Evolutionary conservation across 2,888 invertebrate species (phyloP), one percentile per base, ranked within the genome.

Genomic region (Nephrotoma flavescens): DNA sequence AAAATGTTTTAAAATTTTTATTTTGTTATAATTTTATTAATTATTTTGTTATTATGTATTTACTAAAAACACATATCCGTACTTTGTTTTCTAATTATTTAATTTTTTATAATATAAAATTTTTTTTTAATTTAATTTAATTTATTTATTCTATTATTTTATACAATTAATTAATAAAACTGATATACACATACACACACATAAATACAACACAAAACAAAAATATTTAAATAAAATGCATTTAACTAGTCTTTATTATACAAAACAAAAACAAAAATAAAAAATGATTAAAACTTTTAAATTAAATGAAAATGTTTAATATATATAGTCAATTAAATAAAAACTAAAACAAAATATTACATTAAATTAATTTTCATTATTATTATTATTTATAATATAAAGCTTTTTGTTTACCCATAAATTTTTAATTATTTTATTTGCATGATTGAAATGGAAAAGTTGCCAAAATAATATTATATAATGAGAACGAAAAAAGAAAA

Each of bases 1-100:
- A 71, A 44, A 42, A 44, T 44, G 42, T 86, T 86, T 83, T 41
- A 42, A 41, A 42, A 7, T 7, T 42, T 84, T 42, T 42, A 42
- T 41, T 47, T 84, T 84, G 42, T 84, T 84, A 84, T 84, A 84
- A 84, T 42, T 42, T 84, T 47, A n/a, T 12, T 84, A 84, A 84
- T 84, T 84, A 42, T 84, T 84, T 84, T 84, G 84, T 84, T 84
- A 84, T 11, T 83, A 83, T 83, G 12, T 47, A 47, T 31, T 71
- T 11, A 71, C 31, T 71, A 71, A 84, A 84, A 84, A 84, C 7
- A 84, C 84, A 84, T 84, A 84, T 84, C 84, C 84, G 84, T 84
- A 84, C 84, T 84, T 84, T 83, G 12, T 83, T 19, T 4, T 83
- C 11, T 12, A n/a, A 12, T 83, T 19, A 19, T 31, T 83, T 83